Base-by-base conservation (phyloP, 2,888 invertebrate genomes). In the Ypsolopha sequella region DNA sequence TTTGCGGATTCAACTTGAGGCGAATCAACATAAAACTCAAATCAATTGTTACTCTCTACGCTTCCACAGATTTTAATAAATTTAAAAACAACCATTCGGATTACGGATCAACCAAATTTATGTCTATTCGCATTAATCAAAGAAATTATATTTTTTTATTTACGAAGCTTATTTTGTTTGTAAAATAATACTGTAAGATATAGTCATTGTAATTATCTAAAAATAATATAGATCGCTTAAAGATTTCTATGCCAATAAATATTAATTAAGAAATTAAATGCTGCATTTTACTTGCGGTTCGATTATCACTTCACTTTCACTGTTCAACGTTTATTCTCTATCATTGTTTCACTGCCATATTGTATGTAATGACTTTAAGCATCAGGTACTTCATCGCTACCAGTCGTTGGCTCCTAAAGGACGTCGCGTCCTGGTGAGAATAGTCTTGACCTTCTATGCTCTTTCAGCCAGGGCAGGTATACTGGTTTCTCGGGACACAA, bases 401-500 rank as follows among this genome's bases (percentile, higher is more conserved):
- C 14, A 14, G 8, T 14, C 44, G 44, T 44, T 44, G 24, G 24
- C 4, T 24, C 24, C 24, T 24, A 24, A 24, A 24, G 24, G 24
- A 24, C 24, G 24, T 24, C 24, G 24, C 4, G 24, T 24, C 24
- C 24, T 3, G 24, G 24, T 4, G 2, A 10, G 9, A 41, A 10
- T 2, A 10, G n/a, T 6, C 41, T 46, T 54, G 46, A 24, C 45
- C 46, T 2, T 36, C 36, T 53, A 33, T 41, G 0, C 6, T 43
- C 43, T 58, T 57, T 80, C 82, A 85, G 50, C 79, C 82, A 7
- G 86, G 88, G 58, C 89, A 90, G 0, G 76, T 59, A 59, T 84
- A 89, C 51, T 77, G 76, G 6, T 63, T 64, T 13, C 72, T 69
- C 6, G 80, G 65, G 8, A 89, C 88, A 61, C 90, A 90, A 44